Conservation (phyloP, 2,113 vertebrate species). For the Hemibagrus wyckioides region DNA sequence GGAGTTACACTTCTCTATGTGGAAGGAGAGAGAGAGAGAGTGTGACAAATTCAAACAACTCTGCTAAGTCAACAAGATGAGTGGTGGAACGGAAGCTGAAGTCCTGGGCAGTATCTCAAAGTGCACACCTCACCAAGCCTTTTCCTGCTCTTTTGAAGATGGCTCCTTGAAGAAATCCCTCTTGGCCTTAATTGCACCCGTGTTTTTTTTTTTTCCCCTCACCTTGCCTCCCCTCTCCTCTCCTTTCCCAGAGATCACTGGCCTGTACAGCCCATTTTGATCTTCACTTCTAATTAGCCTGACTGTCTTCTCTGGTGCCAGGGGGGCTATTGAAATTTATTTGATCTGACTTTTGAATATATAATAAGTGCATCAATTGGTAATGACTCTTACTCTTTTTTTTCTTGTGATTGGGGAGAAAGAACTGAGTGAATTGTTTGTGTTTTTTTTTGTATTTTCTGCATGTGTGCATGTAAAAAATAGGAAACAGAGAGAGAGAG, state of each 20-base stretch:
- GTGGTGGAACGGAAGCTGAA: conserved; percentile 51
- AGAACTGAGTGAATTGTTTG: conserved; percentile 48
- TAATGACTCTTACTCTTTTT: conserved; percentile 21
- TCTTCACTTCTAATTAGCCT: conserved; percentile 57
- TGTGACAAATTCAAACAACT: conserved; percentile 57
- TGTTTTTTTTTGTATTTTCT: conserved; percentile 48
- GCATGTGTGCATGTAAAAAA: conserved; percentile 3
- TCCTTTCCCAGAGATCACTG: conserved; percentile 47
- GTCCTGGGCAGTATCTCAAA: conserved; percentile 52
- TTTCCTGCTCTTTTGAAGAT: conserved; percentile 57
- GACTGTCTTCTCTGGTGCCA: conserved; percentile 53
- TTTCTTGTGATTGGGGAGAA: not conserved
- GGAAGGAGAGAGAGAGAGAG: not conserved
- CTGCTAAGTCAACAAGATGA: conserved; percentile 62
- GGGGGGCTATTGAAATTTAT: conserved; percentile 47
- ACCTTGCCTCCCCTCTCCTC: conserved; percentile 12
- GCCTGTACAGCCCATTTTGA: conserved; percentile 36
- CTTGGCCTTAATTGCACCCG: conserved; percentile 55
- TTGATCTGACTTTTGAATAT: conserved; percentile 49
- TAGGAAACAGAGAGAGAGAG: conserved; percentile 53
- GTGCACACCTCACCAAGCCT: conserved; percentile 47
- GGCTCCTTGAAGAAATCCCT: conserved; percentile 59
- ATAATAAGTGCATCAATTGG: conserved; percentile 44
- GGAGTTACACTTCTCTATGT: conserved; percentile 52
- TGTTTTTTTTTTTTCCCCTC: conserved; percentile 16